These are phyloP conservation scores for Pegoplata infirma DNA, from an alignment of 2,888 invertebrate species.

Conservation along the genomic window DNA sequence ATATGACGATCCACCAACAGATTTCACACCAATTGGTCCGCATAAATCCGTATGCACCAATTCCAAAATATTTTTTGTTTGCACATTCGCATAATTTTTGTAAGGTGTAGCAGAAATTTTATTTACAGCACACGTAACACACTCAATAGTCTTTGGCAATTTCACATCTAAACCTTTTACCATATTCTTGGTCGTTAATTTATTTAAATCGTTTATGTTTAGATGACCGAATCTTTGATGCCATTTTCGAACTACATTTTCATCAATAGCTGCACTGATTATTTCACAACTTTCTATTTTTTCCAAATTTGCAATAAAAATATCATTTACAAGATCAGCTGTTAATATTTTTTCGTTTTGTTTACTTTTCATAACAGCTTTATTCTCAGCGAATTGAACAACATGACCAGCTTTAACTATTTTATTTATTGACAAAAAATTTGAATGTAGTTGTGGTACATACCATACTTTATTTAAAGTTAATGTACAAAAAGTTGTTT, in stretches of 20 bases:
- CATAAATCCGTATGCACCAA: too few relatives aligned
- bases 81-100: not conserved
- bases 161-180: constrained; percentile 5
- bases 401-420: constrained; percentile 4
- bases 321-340: not conserved
- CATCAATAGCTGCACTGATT: not conserved
- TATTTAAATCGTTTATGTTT: not conserved
- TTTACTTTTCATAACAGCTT: not conserved
- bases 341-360: not conserved
- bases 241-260: not conserved
- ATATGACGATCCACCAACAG: too few relatives aligned
- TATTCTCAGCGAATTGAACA: not conserved
- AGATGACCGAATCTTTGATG: not conserved
- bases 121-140: constrained; percentile 3
- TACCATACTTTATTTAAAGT: not conserved
- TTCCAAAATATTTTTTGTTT: too few relatives aligned
- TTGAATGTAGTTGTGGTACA: constrained; percentile 3
- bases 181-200: not conserved
- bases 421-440: not conserved
- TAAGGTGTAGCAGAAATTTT: not conserved
- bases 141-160: not conserved
- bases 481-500: not conserved
- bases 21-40: too few relatives aligned
- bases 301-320: not conserved
- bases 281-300: not conserved